These are phyloP conservation scores for Odontamblyopus lacepedii DNA, from an alignment of 2,797 vertebrate species.

Conservation along the genomic window DNA sequence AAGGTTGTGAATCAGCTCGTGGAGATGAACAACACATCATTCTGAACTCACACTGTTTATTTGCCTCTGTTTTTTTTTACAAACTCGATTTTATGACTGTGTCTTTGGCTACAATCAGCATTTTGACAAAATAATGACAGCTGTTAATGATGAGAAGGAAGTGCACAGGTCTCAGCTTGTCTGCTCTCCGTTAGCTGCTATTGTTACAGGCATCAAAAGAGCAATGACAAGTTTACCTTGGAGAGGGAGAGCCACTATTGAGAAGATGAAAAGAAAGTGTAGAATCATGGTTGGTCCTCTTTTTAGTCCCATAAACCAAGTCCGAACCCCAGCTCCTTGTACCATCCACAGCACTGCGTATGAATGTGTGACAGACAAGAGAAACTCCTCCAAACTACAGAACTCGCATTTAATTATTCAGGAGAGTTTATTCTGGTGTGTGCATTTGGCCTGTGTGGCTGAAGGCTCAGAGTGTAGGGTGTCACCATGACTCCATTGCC, in stretches of 20 bases:
- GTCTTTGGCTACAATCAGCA: slow-evolving; percentile 30
- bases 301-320: slow-evolving; percentile 37
- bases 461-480: slow-evolving; percentile 58
- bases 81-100: slow-evolving; percentile 36
- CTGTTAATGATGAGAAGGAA: slow-evolving; percentile 29
- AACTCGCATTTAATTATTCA: slow-evolving; percentile 73
- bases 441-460: slow-evolving; percentile 29
- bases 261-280: slow-evolving; percentile 51
- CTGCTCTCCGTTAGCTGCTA: slow-evolving; percentile 10
- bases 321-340: slow-evolving; percentile 23
- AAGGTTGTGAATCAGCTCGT: slow-evolving; percentile 38
- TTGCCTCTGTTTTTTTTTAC: slow-evolving; percentile 45
- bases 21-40: slow-evolving; percentile 51
- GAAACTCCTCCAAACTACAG: slow-evolving; percentile 50
- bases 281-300: slow-evolving; percentile 46
- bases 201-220: slow-evolving; percentile 8
- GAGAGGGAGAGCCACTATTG: slow-evolving; percentile 55
- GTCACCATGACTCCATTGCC: slow-evolving; percentile 54
- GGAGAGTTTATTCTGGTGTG: slow-evolving; percentile 37
- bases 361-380: slow-evolving; percentile 27
- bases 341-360: slow-evolving; percentile 28
- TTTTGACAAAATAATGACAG: slow-evolving; percentile 46
- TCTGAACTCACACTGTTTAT: slow-evolving; percentile 49
- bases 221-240: slow-evolving; percentile 67
- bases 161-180: slow-evolving; percentile 30